Conservation (phyloP, 1,140 invertebrate genomes). For the Zeugodacus cucurbitae region DNA sequence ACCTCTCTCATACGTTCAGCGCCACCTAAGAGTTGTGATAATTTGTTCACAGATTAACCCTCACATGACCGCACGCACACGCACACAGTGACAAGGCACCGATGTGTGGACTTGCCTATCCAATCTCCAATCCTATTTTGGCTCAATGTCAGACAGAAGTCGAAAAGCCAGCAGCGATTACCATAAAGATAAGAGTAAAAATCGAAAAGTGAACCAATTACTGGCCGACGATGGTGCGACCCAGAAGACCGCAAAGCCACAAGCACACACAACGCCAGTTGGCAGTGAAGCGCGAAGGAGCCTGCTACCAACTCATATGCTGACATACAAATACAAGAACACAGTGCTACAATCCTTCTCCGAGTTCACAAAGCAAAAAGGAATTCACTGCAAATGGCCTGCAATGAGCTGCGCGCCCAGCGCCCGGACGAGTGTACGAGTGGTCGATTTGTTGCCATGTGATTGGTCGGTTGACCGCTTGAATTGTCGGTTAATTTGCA, state of each 20-base stretch:
- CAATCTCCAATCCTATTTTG: not conserved
- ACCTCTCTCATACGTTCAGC: not conserved
- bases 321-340: not conserved
- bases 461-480: constrained; percentile 29
- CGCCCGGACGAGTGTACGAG: not conserved
- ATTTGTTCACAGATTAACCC: constrained; percentile 23
- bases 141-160: constrained; percentile 25
- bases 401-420: not conserved
- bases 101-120: not conserved
- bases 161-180: constrained; percentile 25
- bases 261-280: not conserved
- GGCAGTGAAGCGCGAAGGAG: not conserved
- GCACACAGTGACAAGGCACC: not conserved
- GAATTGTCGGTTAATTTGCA: constrained; percentile 26
- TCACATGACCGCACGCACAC: not conserved
- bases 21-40: not conserved
- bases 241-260: constrained; percentile 19
- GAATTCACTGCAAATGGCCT: constrained; percentile 1
- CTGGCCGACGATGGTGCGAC: constrained; percentile 7
- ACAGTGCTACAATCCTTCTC: not conserved
- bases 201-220: constrained; percentile 35
- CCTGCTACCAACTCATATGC: not conserved
- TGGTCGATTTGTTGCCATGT: constrained; percentile 25
- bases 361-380: not conserved
- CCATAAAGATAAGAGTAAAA: constrained; percentile 37